Evolutionary conservation across 2,888 invertebrate genomes (phyloP).

Genomic region (Agrotis exclamationis): DNA sequence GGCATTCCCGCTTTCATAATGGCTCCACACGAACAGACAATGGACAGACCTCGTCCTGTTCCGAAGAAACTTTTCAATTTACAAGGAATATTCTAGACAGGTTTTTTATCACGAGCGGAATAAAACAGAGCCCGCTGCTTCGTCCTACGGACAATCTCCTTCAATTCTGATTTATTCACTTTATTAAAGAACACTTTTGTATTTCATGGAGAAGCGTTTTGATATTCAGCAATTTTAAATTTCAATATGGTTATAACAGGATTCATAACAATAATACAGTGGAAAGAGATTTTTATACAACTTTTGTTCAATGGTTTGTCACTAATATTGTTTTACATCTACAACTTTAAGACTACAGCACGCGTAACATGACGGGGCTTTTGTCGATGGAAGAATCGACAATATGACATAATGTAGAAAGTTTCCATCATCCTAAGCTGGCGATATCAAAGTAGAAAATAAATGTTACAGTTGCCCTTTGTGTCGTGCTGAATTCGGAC

Average conservation of each 20-base stretch:
- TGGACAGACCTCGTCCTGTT: conserved; percentile 40
- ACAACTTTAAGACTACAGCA: too few relatives aligned
- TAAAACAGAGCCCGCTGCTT: conserved; percentile 44
- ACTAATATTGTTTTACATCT: background rate
- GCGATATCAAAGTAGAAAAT: too few relatives aligned
- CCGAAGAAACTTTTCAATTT: conserved; percentile 67
- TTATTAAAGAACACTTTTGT: conserved; percentile 15
- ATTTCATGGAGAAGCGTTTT: conserved; percentile 13
- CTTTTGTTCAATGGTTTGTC: background rate
- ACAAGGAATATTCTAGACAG: conserved; percentile 60
- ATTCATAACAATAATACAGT: background rate
- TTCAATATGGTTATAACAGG: background rate
- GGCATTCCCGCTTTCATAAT: background rate
- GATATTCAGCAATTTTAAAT: conserved; percentile 13
- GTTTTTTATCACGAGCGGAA: conserved; percentile 41
- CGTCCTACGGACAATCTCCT: conserved; percentile 25
- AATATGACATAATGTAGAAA: too few relatives aligned
- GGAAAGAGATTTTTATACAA: too few relatives aligned
- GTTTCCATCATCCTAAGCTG: too few relatives aligned
- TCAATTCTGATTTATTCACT: conserved; percentile 51
- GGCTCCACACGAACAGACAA: conserved; percentile 33
- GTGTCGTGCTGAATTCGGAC: too few relatives aligned
- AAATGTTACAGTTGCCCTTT: too few relatives aligned
- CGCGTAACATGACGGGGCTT: too few relatives aligned
- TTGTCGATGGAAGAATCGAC: too few relatives aligned